A percentile compares a stretch with the other conserved stretches of the same genome.
Evolutionary conservation across 2,113 vertebrate species (phyloP).

Genomic region (Oncorhynchus kisutch): DNA sequence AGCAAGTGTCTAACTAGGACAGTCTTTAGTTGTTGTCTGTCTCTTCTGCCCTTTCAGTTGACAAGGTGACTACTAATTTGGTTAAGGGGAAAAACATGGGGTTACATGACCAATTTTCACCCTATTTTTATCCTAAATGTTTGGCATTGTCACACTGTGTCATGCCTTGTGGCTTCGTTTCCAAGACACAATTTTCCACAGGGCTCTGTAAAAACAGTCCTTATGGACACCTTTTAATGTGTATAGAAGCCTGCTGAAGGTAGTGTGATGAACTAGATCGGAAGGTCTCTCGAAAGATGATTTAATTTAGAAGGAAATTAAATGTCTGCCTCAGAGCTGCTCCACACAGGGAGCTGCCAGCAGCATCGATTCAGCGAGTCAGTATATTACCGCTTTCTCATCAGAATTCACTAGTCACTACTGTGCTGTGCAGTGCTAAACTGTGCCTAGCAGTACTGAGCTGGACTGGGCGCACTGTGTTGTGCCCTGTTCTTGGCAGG

Average conservation of each 20-base stretch:
- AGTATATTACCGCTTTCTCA: not conserved
- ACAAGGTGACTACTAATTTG: conserved; percentile 32
- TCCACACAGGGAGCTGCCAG: not conserved
- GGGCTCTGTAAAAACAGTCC: not conserved
- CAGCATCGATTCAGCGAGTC: not conserved
- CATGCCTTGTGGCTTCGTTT: not conserved
- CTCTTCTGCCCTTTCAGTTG: conserved; percentile 8
- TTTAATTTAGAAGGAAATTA: not conserved
- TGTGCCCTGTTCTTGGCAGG: too few species aligned
- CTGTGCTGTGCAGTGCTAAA: too few species aligned
- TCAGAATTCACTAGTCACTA: too few species aligned
- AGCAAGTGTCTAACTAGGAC: too few species aligned
- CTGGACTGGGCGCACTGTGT: too few species aligned
- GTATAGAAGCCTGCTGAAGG: too few species aligned
- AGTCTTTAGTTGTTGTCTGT: not conserved
- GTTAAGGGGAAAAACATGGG: conserved; percentile 1
- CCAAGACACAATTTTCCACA: not conserved
- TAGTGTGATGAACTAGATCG: not conserved
- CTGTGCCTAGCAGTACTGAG: too few species aligned
- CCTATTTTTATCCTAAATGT: conserved; percentile 21
- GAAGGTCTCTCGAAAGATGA: not conserved
- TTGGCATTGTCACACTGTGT: conserved; percentile 5
- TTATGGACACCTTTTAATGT: too few species aligned
- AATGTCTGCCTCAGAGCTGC: not conserved
- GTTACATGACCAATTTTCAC: conserved; percentile 5